Evolutionary conservation across 2,113 vertebrate genomes (phyloP).

Genomic region (Serilophus lunatus): DNA sequence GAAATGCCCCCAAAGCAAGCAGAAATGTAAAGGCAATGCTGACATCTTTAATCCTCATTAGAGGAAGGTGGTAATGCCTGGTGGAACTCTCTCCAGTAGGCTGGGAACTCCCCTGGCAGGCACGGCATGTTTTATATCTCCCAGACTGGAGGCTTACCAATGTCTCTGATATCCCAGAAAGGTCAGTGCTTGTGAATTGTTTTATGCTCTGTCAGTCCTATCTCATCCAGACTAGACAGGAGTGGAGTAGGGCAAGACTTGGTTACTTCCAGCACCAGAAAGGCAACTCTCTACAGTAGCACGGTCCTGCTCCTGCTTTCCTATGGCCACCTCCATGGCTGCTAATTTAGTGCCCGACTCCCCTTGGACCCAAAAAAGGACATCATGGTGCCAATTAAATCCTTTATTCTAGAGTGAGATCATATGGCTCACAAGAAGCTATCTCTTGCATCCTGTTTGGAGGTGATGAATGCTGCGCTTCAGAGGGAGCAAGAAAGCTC

Average conservation of each 20-base stretch:
- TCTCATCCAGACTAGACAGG: background rate
- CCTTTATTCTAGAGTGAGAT: background rate
- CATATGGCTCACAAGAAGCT: background rate
- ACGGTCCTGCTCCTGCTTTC: rapidly evolving
- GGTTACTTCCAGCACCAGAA: background rate
- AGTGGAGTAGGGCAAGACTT: background rate
- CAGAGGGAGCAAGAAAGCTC: background rate
- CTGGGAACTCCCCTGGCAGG: background rate
- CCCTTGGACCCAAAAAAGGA: background rate
- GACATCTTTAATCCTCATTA: background rate
- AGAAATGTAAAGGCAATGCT: background rate
- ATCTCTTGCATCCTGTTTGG: background rate
- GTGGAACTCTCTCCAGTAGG: background rate
- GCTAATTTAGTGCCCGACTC: background rate
- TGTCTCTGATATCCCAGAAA: background rate
- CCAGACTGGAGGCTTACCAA: background rate
- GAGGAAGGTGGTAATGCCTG: background rate
- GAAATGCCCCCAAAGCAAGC: background rate
- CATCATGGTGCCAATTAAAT: background rate
- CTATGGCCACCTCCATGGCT: background rate
- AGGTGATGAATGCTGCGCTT: background rate
- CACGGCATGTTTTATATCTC: background rate
- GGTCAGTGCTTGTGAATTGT: background rate
- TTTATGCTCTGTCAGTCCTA: background rate
- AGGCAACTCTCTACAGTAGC: background rate